Evolutionary conservation across 2,888 invertebrate genomes (phyloP).

Genomic region (Choreutis nemorana): DNA sequence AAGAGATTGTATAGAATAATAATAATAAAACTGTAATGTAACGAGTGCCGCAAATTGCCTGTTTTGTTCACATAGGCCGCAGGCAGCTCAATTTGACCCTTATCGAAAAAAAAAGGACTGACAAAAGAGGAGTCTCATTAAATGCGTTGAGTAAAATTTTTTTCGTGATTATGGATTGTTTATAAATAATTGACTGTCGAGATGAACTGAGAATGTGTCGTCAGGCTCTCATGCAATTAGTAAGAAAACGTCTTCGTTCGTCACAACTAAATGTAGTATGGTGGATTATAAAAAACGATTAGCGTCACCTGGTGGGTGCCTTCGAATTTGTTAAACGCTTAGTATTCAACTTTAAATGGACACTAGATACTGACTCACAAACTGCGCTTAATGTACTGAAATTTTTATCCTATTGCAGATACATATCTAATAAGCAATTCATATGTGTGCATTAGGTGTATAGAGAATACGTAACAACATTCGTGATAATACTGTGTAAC

Average conservation of each 20-base stretch:
- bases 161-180: conserved; percentile 54
- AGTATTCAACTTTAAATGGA: conserved; percentile 18
- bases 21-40: conserved; percentile 46
- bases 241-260: not conserved
- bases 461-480: no score
- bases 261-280: not conserved
- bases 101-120: conserved; percentile 57
- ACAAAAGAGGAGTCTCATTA: conserved; percentile 50
- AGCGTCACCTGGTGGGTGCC: conserved; percentile 16
- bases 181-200: conserved; percentile 52
- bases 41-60: conserved; percentile 46
- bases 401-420: conserved; percentile 8
- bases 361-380: conserved; percentile 18
- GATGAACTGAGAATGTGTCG: conserved; percentile 33
- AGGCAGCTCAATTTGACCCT: conserved; percentile 53
- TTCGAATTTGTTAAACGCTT: conserved; percentile 21
- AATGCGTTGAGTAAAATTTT: conserved; percentile 46
- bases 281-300: conserved; percentile 17
- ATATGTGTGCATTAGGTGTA: no score
- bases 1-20: no score
- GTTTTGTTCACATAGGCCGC: conserved; percentile 50
- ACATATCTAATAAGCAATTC: conserved; percentile 11
- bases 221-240: conserved; percentile 2
- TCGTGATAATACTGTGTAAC: no score
- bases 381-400: conserved; percentile 12